phyloP scores from a whole-genome alignment of 2,888 invertebrate species.

The Cosmia trapezina region DNA sequence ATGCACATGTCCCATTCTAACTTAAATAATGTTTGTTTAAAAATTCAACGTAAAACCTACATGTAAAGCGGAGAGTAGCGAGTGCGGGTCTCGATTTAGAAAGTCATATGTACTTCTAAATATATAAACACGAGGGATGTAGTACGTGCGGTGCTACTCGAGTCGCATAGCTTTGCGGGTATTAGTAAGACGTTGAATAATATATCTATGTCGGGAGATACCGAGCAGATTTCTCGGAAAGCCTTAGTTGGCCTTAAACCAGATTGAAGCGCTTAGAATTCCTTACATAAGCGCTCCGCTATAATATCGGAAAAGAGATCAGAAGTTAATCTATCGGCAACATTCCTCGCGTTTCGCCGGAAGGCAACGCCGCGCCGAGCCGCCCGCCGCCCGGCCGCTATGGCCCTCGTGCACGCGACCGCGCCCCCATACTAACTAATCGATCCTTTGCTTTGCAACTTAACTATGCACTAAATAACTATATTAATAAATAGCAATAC shows the following conservation, averaged over 20 bases:
- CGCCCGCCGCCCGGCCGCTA: constrained; percentile 73
- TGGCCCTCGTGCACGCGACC: constrained; percentile 83
- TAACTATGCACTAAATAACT: constrained; percentile 74
- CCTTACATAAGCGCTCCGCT: constrained; percentile 88
- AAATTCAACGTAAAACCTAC: constrained; percentile 51
- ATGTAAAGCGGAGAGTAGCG: constrained; percentile 39
- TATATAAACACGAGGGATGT: constrained; percentile 52
- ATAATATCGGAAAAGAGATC: constrained; percentile 90
- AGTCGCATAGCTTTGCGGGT: constrained; percentile 55
- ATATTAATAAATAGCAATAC: constrained; percentile 25
- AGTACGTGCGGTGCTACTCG: constrained; percentile 42
- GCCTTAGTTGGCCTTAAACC: constrained; percentile 85
- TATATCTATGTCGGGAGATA: constrained; percentile 70
- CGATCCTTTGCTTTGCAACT: constrained; percentile 83
- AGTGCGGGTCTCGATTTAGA: constrained; percentile 52
- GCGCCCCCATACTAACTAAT: constrained; percentile 80
- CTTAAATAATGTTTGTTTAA: constrained; percentile 49
- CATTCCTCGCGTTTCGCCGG: constrained; percentile 90
- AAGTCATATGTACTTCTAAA: constrained; percentile 55
- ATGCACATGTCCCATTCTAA: constrained; percentile 54
- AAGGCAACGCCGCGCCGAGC: constrained; percentile 83
- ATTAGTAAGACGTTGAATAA: constrained; percentile 64
- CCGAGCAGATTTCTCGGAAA: constrained; percentile 76
- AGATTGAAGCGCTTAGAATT: constrained; percentile 89
- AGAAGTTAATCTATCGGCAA: constrained; percentile 91